A percentile compares a stretch with the other conserved stretches of the same genome.
Conservation (phyloP, 2,888 invertebrate species). For the Leptothorax acervorum region DNA sequence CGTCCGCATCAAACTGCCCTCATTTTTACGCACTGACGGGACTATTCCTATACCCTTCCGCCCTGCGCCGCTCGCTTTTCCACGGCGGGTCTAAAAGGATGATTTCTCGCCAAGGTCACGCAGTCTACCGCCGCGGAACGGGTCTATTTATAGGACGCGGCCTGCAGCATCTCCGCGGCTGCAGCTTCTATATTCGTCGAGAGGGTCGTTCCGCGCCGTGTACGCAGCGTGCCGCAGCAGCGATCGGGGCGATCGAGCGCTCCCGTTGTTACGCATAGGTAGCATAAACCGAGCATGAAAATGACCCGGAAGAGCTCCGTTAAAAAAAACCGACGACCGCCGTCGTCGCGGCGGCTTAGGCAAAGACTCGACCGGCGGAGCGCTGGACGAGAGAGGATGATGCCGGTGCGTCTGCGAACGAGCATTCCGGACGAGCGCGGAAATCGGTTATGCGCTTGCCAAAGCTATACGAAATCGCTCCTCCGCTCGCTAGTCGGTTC, state of each 20-base stretch:
- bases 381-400: conserved; percentile 20
- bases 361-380: not conserved
- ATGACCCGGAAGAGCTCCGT: too few species aligned
- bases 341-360: not conserved
- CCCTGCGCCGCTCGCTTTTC: conserved; percentile 8
- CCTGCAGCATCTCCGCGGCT: conserved; percentile 40
- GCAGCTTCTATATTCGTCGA: conserved; percentile 30
- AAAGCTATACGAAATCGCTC: conserved; percentile 28
- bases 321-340: conserved; percentile 56
- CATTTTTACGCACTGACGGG: conserved; percentile 31
- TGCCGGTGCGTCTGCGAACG: not conserved
- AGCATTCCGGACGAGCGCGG: conserved; percentile 44
- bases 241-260: conserved; percentile 29
- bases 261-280: conserved; percentile 27
- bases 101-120: conserved; percentile 71
- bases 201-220: conserved; percentile 38
- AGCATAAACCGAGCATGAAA: conserved; percentile 61
- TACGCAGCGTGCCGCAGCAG: not conserved
- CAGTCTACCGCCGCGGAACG: conserved; percentile 59
- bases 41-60: not conserved
- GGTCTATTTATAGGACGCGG: conserved; percentile 71
- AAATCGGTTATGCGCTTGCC: conserved; percentile 43
- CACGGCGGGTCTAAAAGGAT: conserved; percentile 61
- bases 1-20: conserved; percentile 18
- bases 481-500: conserved; percentile 41